Evolutionary conservation across 2,888 invertebrate genomes (phyloP), one percentile per base, ranked within the genome.

Genomic region (Apeira syringaria): DNA sequence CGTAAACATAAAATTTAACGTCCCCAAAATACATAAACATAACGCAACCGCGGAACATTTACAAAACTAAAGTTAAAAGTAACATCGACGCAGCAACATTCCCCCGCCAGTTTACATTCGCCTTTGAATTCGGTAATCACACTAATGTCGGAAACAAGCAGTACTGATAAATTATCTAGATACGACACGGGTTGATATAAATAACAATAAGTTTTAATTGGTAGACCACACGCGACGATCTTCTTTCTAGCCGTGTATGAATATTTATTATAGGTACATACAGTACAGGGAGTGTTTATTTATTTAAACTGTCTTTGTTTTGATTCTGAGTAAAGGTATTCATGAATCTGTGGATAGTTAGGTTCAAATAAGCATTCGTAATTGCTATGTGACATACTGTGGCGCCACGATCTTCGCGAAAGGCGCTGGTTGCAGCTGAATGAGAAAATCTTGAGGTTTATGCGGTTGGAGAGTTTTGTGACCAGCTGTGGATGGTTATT

Each of bases 201-300:
- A 78, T 84, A 75, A 77, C 67, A 60, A 53, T 64, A 63, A 67
- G 67, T 67, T 80, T 82, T 84, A 83, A 85, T 80, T 78, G 76
- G 70, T 53, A 61, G 85, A 83, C 87, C 87, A 87, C 87, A 86
- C 86, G 79, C 83, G 69, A 64, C 55, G 56, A 45, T 40, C 39
- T 36, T 34, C 41, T 38, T 31, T 42, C 9, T 44, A 9, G 9
- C 24, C 1, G 9, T 24, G 9, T 5, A 20, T 6, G 8, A 41
- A 42, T 30, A 15, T 38, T 30, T 53, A 46, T 31, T 8, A 31
- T 3, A n/a, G n/a, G n/a, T n/a, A n/a, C n/a, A 13, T 44, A 53
- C 54, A 35, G 46, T 40, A 53, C 50, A 48, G 18, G 12, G 13
- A 32, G 3, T 37, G 20, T 33, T 18, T 44, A 38, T 45, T 31